Evolutionary conservation across 2,113 vertebrate species (phyloP), one percentile per base, ranked within the genome.

Genomic region (Atractosteus spatula): DNA sequence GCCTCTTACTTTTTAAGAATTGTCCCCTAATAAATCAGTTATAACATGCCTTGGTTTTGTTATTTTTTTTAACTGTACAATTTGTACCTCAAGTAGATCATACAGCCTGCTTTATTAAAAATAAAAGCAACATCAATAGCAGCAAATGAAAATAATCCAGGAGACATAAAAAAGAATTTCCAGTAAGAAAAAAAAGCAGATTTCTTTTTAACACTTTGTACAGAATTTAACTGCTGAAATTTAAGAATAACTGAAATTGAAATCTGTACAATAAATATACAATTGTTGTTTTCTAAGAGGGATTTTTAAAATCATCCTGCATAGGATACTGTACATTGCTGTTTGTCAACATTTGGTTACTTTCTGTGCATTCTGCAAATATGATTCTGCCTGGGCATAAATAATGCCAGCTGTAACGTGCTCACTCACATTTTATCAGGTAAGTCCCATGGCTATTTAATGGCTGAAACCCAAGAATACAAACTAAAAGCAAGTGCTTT

Each of bases 241-340:
- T 95, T 89, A 89, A 88, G 83, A 88, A 81, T 82, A 87, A 93
- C 88, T 92, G 91, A 93, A 96, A 96, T 94, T 84, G 86, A 95
- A 90, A 89, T 90, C 92, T 96, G 94, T 96, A 98, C 95, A 98
- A 92, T 89, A 96, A 79, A 94, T 97, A 95, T 95, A 97, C 96
- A 97, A 89, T 85, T 93, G 29, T 29, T 29, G 86, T 89, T 74
- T 72, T 86, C 89, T 88, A 94, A 89, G 92, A 93, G 92, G 92
- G 93, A 95, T 95, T 95, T 90, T 93, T 71, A 41, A 71, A 87
- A 93, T 94, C 93, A 94, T 96, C 93, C 95, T 98, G 96, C 95
- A 98, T 96, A 96, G 94, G 95, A 95, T 92, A 91, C 91, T 92
- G 89, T 88, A 94, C 89, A 91, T 82, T 87, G 88, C 86, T 64